Percentiles rank a stretch among this genome's conserved stretches.
Evolutionary conservation across 2,888 invertebrate species (phyloP).

Genomic region (Leucophenga maculata): DNA sequence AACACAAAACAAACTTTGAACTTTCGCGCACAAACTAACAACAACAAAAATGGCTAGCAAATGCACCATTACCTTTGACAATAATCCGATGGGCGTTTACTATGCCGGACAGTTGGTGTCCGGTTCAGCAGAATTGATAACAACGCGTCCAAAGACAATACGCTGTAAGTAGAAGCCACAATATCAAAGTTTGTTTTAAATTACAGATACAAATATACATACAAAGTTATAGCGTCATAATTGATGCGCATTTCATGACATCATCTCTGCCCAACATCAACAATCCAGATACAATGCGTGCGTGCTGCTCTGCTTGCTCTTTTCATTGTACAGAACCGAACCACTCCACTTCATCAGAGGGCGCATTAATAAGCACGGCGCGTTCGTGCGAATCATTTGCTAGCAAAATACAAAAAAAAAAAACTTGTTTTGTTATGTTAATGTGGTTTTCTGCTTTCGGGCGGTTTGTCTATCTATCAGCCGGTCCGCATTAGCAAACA

Average conservation of each 20-base stretch:
- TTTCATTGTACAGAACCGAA: too few species aligned
- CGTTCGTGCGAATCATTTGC: too few species aligned
- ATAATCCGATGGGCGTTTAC: constrained; percentile 66
- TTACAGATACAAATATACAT: background rate
- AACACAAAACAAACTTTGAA: too few species aligned
- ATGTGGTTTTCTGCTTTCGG: constrained; percentile 33
- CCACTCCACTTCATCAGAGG: background rate
- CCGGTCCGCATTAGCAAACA: constrained; percentile 38
- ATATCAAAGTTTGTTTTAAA: background rate
- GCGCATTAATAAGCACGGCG: background rate
- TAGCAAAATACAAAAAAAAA: background rate
- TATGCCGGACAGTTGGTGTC: constrained; percentile 70
- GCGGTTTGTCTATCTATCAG: background rate
- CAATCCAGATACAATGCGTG: constrained; percentile 2
- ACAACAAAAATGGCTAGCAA: constrained; percentile 64
- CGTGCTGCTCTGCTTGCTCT: background rate
- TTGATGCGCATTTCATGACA: constrained; percentile 27
- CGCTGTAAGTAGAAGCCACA: constrained; percentile 62
- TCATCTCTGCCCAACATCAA: constrained; percentile 20
- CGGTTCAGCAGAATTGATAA: constrained; percentile 68
- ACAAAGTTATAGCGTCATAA: constrained; percentile 3
- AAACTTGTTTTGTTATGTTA: constrained; percentile 33
- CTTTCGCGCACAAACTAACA: background rate
- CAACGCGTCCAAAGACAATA: constrained; percentile 69
- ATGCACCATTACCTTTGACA: constrained; percentile 68